Evolutionary conservation across 2,113 vertebrate genomes (phyloP), one percentile per base, ranked within the genome.

Genomic region (Pithys albifrons): DNA sequence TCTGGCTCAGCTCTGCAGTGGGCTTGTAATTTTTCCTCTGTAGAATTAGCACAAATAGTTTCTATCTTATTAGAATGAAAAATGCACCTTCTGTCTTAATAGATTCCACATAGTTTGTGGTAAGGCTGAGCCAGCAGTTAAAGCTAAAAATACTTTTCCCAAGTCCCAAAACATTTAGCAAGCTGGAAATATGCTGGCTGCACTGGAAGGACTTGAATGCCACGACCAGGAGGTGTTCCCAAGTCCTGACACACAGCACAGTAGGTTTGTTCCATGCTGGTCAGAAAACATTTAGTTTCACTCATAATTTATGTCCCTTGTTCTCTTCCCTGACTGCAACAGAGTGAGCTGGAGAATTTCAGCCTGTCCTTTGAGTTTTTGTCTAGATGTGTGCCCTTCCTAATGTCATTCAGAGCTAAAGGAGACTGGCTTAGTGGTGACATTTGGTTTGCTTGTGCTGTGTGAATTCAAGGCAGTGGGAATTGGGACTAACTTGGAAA

Each of bases 91-190:
- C 84, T 81, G 83, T 59, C 37, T 69, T 87, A 85, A 80, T 72
- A 64, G 59, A 52, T 96, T 91, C 74, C 88, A 70, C 81, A 73
- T 70, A 92, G 76, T 79, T 93, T 94, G 78, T 95, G 79, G 92
- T 77, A 89, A 89, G 83, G 73, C 88, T 94, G 93, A 95, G 83
- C 85, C 80, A 89, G 83, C 83, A 94, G 48, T 72, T 84, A 72
- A 88, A 93, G 61, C 72, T 96, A 86, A 95, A 95, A 95, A 95
- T 92, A 95, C 58, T 87, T 92, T 73, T 73, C 46, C 70, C 23
- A 43, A 96, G 71, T 95, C 91, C 85, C 85, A 39, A 15, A 92
- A 94, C 91, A 59, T 71, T 71, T 67, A 89, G 69, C 64, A 91
- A 91, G 84, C 91, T 85, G 93, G 52, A 95, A 95, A 43, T 95